Evolutionary conservation across 2,888 invertebrate genomes (phyloP), one percentile per base, ranked within the genome.

Genomic region (Strigamia maritima): DNA sequence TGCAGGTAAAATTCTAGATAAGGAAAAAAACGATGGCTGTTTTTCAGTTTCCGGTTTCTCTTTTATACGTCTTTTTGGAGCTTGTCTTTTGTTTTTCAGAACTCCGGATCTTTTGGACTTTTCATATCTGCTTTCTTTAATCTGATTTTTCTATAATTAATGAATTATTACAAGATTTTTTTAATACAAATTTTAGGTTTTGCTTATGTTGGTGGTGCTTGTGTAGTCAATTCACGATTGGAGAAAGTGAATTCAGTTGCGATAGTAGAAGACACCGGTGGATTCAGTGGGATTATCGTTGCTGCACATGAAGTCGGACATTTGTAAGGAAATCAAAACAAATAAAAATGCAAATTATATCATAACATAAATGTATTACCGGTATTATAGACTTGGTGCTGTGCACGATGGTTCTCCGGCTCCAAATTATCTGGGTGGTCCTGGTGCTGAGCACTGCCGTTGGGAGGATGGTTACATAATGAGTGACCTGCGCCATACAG

Each of bases 381-480:
- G n/a, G n/a, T n/a, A n/a, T 75, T 31, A 44, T 85, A 96, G 96
- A 86, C 87, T 96, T 85, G 96, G 96, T 81, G 95, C 96, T 83
- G 96, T 97, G n/a, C 96, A 97, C 86, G 96, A 97, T 85, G 96
- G 96, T 77, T 95, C 95, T 82, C 95, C 96, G 1, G 95, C 96
- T 54, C 96, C 96, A 6, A 94, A 94, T 70, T 96, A 97, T 86
- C 89, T 97, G 75, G 96, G 96, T 75, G 96, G 96, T 31, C 96
- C 96, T 0, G 96, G 96, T 19, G 96, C 96, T 24, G 94, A 95
- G 86, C 94, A 94, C 85, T 97, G 96, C 84, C 91, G 95, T 82
- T 96, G 96, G 96, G 95, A 96, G 85, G 96, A 97, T 86, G 96
- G 96, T 79, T 97, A 93, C 88, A 97, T 97, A 84, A 97, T 96